Evolutionary conservation across 1,140 invertebrate genomes (phyloP).

Genomic region (Drosophila bipectinata): DNA sequence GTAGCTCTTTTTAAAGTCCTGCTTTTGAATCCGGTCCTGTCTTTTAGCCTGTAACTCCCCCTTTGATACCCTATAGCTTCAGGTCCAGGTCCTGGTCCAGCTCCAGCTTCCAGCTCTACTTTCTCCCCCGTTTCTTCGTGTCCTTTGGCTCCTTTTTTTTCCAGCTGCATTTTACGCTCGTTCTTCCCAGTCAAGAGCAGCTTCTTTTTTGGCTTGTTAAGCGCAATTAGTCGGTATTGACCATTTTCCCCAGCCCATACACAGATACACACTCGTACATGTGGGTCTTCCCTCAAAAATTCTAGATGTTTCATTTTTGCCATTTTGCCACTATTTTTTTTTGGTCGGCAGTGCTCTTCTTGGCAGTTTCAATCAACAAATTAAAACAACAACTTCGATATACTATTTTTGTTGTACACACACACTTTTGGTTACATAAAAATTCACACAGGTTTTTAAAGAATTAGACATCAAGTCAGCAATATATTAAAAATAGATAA

Average conservation of each 20-base stretch:
- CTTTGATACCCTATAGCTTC: constrained; percentile 7
- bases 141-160: constrained; percentile 14
- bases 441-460: too few relatives aligned
- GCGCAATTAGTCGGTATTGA: constrained; percentile 73
- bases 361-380: constrained; percentile 51
- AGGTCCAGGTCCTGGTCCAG: not conserved
- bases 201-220: constrained; percentile 59
- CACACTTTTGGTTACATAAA: not conserved
- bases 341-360: too few relatives aligned
- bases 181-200: constrained; percentile 20
- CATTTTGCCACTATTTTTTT: constrained; percentile 13
- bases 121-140: constrained; percentile 28
- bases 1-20: not conserved
- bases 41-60: not conserved
- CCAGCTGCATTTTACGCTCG: constrained; percentile 42
- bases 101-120: constrained; percentile 23
- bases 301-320: constrained; percentile 27
- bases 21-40: not conserved
- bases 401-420: constrained; percentile 7
- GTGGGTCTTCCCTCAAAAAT: not conserved
- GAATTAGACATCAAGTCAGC: too few relatives aligned
- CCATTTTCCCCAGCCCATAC: constrained; percentile 21
- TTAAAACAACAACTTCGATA: constrained; percentile 42
- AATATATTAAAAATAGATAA: too few relatives aligned
- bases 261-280: too few relatives aligned